phyloP scores from a whole-genome alignment of 2,797 vertebrate genomes.

The Myotis myotis region DNA sequence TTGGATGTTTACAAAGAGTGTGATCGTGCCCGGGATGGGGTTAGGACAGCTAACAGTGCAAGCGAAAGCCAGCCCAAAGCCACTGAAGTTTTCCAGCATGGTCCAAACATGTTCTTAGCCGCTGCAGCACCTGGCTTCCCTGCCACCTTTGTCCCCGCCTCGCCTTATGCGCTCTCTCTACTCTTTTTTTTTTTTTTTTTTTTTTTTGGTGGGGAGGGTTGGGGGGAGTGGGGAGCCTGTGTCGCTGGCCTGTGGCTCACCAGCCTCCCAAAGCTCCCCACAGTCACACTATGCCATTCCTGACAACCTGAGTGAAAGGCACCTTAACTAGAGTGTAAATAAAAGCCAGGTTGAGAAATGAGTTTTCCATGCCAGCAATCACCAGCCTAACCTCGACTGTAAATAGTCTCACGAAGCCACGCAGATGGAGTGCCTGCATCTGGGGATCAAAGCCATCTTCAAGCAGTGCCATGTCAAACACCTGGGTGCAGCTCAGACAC shows the following conservation, averaged over 20 bases:
- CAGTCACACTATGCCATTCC: conserved; percentile 82
- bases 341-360: conserved; percentile 86
- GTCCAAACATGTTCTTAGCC: conserved; percentile 58
- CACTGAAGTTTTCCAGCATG: conserved; percentile 60
- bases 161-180: conserved; percentile 70
- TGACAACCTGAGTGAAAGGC: conserved; percentile 82
- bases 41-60: background rate
- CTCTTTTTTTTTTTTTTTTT: background rate
- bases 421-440: conserved; percentile 84
- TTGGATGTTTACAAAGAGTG: background rate
- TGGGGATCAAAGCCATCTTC: conserved; percentile 81
- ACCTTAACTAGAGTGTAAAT: conserved; percentile 87
- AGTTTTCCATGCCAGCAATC: conserved; percentile 86
- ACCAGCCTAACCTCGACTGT: conserved; percentile 81
- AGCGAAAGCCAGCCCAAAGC: conserved; percentile 60
- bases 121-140: conserved; percentile 55
- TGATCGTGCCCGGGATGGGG: background rate
- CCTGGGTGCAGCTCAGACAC: conserved; percentile 79
- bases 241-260: conserved; percentile 73
- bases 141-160: conserved; percentile 69
- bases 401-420: conserved; percentile 81
- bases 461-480: conserved; percentile 77
- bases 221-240: conserved; percentile 65
- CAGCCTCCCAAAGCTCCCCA: conserved; percentile 71
- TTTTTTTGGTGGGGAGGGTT: no score